These are phyloP conservation scores for Leptura quadrifasciata DNA, from an alignment of 2,888 invertebrate species.

Conservation along the genomic window DNA sequence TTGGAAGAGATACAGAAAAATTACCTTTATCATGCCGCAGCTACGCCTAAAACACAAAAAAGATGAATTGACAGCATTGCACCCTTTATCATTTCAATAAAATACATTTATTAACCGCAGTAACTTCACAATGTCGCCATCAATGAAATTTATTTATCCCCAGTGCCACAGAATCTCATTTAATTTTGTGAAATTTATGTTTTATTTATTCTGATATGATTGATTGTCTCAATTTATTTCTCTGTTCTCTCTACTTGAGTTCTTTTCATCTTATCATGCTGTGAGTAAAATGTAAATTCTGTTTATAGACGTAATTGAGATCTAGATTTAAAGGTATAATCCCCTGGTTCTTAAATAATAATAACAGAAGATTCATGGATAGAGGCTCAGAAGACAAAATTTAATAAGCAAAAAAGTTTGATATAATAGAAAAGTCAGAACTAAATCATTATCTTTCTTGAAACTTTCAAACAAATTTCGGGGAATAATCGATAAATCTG, in stretches of 20 bases:
- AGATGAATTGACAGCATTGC: not conserved
- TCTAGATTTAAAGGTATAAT: too few relatives aligned
- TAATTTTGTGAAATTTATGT: conserved; percentile 1
- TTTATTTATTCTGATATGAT: conserved; percentile 3
- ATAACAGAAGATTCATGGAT: too few relatives aligned
- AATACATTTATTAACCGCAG: not conserved
- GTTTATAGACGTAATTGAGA: not conserved
- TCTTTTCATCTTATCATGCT: not conserved
- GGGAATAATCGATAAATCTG: too few relatives aligned
- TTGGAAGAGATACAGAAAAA: not conserved
- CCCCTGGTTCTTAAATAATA: too few relatives aligned
- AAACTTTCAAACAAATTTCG: too few relatives aligned
- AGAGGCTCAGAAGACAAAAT: too few relatives aligned
- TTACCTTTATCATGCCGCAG: not conserved
- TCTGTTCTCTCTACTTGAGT: not conserved
- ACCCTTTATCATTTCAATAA: conserved; percentile 3
- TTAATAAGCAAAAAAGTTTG: too few relatives aligned
- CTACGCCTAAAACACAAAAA: not conserved
- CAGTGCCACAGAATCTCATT: not conserved
- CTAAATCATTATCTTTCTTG: too few relatives aligned
- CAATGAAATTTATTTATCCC: not conserved
- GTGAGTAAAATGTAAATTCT: not conserved
- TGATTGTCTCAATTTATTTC: not conserved
- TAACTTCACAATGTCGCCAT: not conserved
- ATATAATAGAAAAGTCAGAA: too few relatives aligned